These are phyloP conservation scores for Bursaphelenchus mucronatus DNA, from an alignment of 1,140 invertebrate genomes.

Conservation along the genomic window DNA sequence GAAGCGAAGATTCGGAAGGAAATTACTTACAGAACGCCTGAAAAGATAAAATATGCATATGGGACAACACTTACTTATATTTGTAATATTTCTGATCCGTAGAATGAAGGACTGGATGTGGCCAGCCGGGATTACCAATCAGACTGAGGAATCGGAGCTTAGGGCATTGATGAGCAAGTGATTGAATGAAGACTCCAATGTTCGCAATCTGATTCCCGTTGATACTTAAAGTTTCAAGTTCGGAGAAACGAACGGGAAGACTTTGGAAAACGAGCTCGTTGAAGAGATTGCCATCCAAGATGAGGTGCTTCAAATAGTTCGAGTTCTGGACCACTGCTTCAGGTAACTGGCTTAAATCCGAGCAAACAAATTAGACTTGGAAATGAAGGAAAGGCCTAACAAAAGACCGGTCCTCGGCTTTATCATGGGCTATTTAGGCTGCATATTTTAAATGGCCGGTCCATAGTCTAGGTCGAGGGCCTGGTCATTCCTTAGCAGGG, in stretches of 20 bases:
- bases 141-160: slow-evolving; percentile 28
- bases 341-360: slow-evolving; percentile 3
- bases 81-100: too few relatives aligned
- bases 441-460: too few relatives aligned
- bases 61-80: too few relatives aligned
- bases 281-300: slow-evolving; percentile 31
- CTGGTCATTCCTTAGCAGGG: too few relatives aligned
- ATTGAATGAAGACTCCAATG: slow-evolving; percentile 21
- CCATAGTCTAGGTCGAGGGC: too few relatives aligned
- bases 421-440: too few relatives aligned
- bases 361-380: too few relatives aligned
- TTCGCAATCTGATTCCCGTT: slow-evolving; percentile 30
- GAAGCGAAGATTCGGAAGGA: slow-evolving; percentile 7
- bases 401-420: neutral
- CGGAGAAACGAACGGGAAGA: slow-evolving; percentile 9
- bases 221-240: slow-evolving; percentile 28
- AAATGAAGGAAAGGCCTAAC: neutral
- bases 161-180: slow-evolving; percentile 25
- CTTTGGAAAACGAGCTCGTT: slow-evolving; percentile 17
- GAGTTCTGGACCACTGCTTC: slow-evolving; percentile 18
- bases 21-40: neutral
- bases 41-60: too few relatives aligned
- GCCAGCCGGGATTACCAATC: slow-evolving; percentile 32
- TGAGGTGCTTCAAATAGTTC: slow-evolving; percentile 31
- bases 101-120: slow-evolving; percentile 18